phyloP scores from a whole-genome alignment of 2,797 vertebrate genomes.

The Sebastes cheni region DNA sequence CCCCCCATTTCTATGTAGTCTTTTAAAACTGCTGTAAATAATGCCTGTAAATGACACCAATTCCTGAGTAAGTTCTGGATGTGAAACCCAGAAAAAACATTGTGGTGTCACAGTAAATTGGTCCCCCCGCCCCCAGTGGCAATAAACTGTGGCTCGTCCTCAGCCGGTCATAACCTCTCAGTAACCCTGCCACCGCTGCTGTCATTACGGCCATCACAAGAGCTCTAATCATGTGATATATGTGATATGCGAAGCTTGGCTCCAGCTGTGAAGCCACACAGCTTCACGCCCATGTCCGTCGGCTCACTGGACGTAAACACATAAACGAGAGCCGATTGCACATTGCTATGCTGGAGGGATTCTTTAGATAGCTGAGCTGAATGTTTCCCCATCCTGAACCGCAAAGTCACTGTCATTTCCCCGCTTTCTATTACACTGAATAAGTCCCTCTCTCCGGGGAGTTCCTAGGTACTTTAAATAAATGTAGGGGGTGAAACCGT shows the following conservation, averaged over 20 bases:
- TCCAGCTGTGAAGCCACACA: slow-evolving; percentile 50
- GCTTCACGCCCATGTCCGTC: slow-evolving; percentile 50
- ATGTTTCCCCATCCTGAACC: slow-evolving; percentile 31
- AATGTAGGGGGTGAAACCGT: not conserved
- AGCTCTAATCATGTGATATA: slow-evolving; percentile 58
- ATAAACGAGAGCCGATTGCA: slow-evolving; percentile 38
- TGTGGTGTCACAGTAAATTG: slow-evolving; percentile 42
- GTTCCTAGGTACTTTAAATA: slow-evolving; percentile 47
- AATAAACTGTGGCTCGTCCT: slow-evolving; percentile 49
- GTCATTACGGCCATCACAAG: slow-evolving; percentile 58
- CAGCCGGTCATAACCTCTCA: slow-evolving; percentile 44
- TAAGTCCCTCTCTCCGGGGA: slow-evolving; percentile 36
- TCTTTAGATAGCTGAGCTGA: slow-evolving; percentile 49
- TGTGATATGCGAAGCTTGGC: slow-evolving; percentile 56
- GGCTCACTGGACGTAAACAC: slow-evolving; percentile 48
- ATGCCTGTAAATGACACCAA: slow-evolving; percentile 28
- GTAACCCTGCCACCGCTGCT: slow-evolving; percentile 56
- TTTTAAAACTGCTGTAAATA: slow-evolving; percentile 16
- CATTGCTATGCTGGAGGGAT: slow-evolving; percentile 36
- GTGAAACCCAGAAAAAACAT: slow-evolving; percentile 34
- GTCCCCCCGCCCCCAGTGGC: not conserved
- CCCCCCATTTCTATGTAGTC: not conserved
- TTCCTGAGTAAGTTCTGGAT: slow-evolving; percentile 29
- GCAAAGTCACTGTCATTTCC: slow-evolving; percentile 37
- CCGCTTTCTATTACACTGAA: not conserved